Evolutionary conservation across 2,797 vertebrate genomes (phyloP), one percentile per base, ranked within the genome.

Genomic region (Darevskia mixta): DNA sequence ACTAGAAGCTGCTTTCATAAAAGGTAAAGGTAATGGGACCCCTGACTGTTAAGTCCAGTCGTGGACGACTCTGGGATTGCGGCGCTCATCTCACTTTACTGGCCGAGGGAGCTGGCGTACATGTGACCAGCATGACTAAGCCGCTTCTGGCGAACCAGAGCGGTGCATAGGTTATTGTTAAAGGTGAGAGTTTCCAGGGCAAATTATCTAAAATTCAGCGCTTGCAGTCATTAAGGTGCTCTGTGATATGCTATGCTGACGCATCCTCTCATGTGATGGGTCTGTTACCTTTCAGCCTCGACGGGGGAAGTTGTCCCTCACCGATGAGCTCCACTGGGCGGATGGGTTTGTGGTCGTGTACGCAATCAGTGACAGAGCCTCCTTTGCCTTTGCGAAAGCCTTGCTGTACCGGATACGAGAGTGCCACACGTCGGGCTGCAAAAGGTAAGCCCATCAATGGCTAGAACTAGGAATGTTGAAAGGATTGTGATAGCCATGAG

Each of bases 331-430:
- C 73, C 97, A 97, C 15, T 98, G 98, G 98, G 98, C 98, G 1
- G 98, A 98, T 11, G 98, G 97, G 9, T 98, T 98, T 90, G 93
- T 98, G 79, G 94, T 98, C 32, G 97, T 98, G 72, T 98, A 98
- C 0, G 98, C 98, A 94, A 98, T 99, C 95, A 98, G 97, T 8
- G 96, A 98, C 94, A 96, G 96, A 69, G 96, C 98, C 8, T 98
- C 98, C 0, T 98, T 98, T 93, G 95, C 97, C 3, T 97, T 97
- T 25, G 98, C 98, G 15, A 98, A 97, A 92, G 96, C 98, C 2
- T 93, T 98, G 29, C 93, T 98, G 15, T 97, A 97, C 94, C 96
- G 97, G 87, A 97, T 98, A 87, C 96, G 97, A 83, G 98, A 98
- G 90, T 93, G 97, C 49, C 97, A 96, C 35, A 32, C 64, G 10